Evolutionary conservation across 2,888 invertebrate species (phyloP).

Genomic region (Acanthosepion esculentum): DNA sequence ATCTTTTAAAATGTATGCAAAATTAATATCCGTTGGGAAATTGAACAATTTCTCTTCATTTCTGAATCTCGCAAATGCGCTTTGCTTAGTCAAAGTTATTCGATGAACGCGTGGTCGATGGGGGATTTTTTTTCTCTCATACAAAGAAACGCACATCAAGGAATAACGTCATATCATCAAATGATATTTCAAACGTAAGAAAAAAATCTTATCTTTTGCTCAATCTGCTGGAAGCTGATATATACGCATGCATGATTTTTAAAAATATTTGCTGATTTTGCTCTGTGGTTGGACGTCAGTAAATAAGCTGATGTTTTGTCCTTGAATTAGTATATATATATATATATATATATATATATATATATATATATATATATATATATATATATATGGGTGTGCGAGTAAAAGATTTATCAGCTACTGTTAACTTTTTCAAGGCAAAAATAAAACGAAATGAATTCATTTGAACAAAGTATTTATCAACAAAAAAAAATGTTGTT

Average conservation of each 20-base stretch:
- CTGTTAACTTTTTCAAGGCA: no score
- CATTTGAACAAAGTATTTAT: no score
- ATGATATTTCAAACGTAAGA: not conserved
- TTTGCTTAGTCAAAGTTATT: not conserved
- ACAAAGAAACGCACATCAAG: not conserved
- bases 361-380: no score
- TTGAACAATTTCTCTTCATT: not conserved
- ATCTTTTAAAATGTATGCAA: not conserved
- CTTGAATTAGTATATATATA: no score
- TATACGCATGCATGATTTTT: not conserved
- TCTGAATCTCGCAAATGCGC: not conserved
- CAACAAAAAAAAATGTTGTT: no score
- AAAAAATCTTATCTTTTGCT: not conserved
- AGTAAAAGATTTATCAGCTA: no score
- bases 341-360: no score
- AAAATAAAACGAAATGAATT: no score
- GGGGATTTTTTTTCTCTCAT: not conserved
- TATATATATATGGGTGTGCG: no score
- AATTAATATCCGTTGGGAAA: constrained; percentile 6
- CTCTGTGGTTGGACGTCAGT: not conserved
- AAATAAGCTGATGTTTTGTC: no score
- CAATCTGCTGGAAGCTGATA: not conserved
- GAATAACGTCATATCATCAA: not conserved
- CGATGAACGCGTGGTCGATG: not conserved
- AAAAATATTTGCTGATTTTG: not conserved